These are phyloP conservation scores for Cyclopterus lumpus DNA, from an alignment of 2,797 vertebrate genomes.

Conservation along the genomic window DNA sequence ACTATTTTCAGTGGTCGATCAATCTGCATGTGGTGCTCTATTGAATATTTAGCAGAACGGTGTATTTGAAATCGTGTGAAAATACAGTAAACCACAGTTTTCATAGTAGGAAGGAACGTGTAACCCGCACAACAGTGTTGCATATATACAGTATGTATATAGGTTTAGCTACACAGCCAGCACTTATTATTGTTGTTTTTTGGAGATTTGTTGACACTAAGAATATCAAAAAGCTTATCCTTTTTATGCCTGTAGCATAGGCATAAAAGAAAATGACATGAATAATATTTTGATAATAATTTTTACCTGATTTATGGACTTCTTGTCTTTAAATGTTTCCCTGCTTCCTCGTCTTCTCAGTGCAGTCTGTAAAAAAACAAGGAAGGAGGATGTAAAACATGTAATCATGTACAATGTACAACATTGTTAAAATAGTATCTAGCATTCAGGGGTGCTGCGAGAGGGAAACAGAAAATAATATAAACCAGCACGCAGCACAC, in stretches of 20 bases:
- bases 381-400: constrained; percentile 12
- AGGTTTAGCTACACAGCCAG: not conserved
- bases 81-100: not conserved
- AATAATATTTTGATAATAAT: not conserved
- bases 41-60: not conserved
- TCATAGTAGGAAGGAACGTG: not conserved
- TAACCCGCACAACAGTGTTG: not conserved
- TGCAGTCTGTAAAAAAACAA: constrained; percentile 84
- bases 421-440: not conserved
- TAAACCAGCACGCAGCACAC: not conserved
- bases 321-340: constrained; percentile 96
- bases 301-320: constrained; percentile 89
- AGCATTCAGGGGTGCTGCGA: not conserved
- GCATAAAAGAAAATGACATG: not conserved
- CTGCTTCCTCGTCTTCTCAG: constrained; percentile 94
- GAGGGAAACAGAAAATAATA: constrained; percentile 7
- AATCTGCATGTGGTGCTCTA: not conserved
- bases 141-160: not conserved
- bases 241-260: not conserved
- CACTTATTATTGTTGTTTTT: not conserved
- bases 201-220: not conserved
- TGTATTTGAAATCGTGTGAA: not conserved
- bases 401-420: not conserved
- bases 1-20: not conserved
- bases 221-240: not conserved